Evolutionary conservation across 2,888 invertebrate species (phyloP).

Genomic region (Crioceris asparagi): DNA sequence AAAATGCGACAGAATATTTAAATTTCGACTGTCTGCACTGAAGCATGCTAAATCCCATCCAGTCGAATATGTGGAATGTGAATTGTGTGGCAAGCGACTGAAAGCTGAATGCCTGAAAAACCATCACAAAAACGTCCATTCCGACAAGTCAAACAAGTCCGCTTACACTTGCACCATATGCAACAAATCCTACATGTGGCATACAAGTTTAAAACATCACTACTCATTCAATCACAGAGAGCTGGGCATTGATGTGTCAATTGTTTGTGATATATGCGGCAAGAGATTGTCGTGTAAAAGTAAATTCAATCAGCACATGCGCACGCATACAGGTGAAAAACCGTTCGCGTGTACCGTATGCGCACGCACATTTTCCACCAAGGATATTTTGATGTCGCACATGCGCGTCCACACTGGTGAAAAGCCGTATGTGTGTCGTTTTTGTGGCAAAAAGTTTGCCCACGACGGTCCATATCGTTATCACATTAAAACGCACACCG

Average conservation of each 20-base stretch:
- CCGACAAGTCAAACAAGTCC: slow-evolving; percentile 16
- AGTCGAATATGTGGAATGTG: slow-evolving; percentile 20
- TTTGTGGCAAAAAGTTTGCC: slow-evolving; percentile 19
- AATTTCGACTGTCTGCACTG: slow-evolving; percentile 41
- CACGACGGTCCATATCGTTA: slow-evolving; percentile 8
- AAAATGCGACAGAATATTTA: slow-evolving; percentile 24
- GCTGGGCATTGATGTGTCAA: slow-evolving; percentile 28
- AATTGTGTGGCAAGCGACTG: slow-evolving; percentile 26
- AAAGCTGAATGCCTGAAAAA: slow-evolving; percentile 21
- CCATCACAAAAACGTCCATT: slow-evolving; percentile 25
- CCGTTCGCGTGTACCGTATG: slow-evolving; percentile 20
- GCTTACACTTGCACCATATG: slow-evolving; percentile 22
- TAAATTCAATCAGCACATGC: slow-evolving; percentile 20
- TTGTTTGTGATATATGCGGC: slow-evolving; percentile 40
- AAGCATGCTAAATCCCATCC: slow-evolving; percentile 31
- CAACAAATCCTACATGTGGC: slow-evolving; percentile 17
- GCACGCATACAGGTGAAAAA: slow-evolving; percentile 23
- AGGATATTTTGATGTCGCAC: slow-evolving; percentile 18
- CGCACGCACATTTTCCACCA: slow-evolving; percentile 15
- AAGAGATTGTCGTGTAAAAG: slow-evolving; percentile 17
- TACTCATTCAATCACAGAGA: slow-evolving; percentile 21
- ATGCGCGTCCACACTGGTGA: slow-evolving; percentile 23
- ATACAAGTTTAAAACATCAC: slow-evolving; percentile 11
- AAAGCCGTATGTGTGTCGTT: slow-evolving; percentile 18
- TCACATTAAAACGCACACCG: slow-evolving; percentile 22